Conservation (phyloP, 2,797 vertebrate species). For the Menidia menidia region DNA sequence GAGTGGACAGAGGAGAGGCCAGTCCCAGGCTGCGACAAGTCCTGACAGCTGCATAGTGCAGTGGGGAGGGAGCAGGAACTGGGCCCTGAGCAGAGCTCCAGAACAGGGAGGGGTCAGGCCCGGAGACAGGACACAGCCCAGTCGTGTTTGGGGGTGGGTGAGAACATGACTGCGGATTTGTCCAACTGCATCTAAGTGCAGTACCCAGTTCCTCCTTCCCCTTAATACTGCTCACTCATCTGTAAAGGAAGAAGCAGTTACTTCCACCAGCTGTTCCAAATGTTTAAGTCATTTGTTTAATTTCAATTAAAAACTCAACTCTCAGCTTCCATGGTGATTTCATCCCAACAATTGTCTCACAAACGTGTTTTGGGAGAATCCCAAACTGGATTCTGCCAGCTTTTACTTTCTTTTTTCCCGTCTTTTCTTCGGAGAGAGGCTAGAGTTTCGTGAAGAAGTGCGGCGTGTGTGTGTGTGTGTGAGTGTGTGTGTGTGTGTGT, state of each 20-base stretch:
- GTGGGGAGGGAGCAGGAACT: conserved; percentile 55
- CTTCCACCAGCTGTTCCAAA: conserved; percentile 53
- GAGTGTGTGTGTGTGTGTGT: too few species aligned
- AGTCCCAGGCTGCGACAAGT: conserved; percentile 79
- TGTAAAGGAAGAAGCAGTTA: conserved; percentile 39
- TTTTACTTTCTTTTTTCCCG: conserved; percentile 18
- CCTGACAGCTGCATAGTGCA: conserved; percentile 71
- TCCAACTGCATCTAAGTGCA: conserved; percentile 1
- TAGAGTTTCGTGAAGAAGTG: conserved; percentile 1
- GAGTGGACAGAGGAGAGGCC: conserved; percentile 62
- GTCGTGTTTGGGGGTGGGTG: not conserved
- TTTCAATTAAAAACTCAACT: conserved; percentile 26
- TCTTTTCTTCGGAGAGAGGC: conserved; percentile 5
- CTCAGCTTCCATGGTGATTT: conserved; percentile 32
- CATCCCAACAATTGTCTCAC: conserved; percentile 27
- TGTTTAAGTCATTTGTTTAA: conserved; percentile 18
- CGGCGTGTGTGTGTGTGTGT: too few species aligned
- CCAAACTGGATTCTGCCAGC: conserved; percentile 37
- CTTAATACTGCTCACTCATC: conserved; percentile 36
- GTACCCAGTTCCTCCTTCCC: conserved; percentile 45
- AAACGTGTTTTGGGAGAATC: conserved; percentile 25
- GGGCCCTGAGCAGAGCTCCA: conserved; percentile 24
- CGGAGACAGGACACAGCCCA: conserved; percentile 1
- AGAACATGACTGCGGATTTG: not conserved
- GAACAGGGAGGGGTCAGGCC: conserved; percentile 10